phyloP scores from a whole-genome alignment of 1,140 invertebrate species.

The Drosophila punjabiensis region DNA sequence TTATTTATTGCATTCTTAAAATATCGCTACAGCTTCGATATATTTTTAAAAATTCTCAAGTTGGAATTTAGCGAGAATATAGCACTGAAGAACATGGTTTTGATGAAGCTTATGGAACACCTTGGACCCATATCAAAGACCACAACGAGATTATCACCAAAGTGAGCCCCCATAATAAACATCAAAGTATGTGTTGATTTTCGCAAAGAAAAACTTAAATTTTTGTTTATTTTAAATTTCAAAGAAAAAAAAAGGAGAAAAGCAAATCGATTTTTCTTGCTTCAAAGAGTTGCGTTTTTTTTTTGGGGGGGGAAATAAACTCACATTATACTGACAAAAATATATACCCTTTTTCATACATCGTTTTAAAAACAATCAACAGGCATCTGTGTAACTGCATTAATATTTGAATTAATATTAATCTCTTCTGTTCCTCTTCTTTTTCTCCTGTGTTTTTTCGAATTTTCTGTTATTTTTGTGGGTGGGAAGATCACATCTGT shows the following conservation, averaged over 20 bases:
- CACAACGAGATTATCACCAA: too few species aligned
- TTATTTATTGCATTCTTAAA: too few species aligned
- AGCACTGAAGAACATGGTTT: too few species aligned
- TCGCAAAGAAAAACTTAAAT: conserved; percentile 30
- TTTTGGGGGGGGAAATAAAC: conserved; percentile 16
- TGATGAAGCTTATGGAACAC: too few species aligned
- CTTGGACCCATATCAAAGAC: too few species aligned
- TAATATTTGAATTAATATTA: conserved; percentile 34
- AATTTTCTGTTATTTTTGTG: background rate
- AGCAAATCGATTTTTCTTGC: conserved; percentile 5
- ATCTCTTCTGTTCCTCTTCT: conserved; percentile 3
- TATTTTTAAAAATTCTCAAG: too few species aligned
- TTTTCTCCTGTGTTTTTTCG: background rate
- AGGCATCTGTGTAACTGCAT: conserved; percentile 41
- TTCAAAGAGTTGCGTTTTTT: conserved; percentile 19
- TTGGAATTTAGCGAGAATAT: too few species aligned
- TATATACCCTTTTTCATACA: conserved; percentile 24
- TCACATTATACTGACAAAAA: conserved; percentile 58
- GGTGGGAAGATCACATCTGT: conserved; percentile 14
- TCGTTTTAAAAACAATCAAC: conserved; percentile 53
- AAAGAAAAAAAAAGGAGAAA: conserved; percentile 9
- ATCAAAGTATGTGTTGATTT: background rate
- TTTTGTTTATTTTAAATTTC: conserved; percentile 36
- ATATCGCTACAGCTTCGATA: too few species aligned
- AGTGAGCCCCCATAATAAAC: background rate